A percentile compares a stretch with the other conserved stretches of the same genome.
phyloP scores from a whole-genome alignment of 2,888 invertebrate species.

The Drosophila anomalata region DNA sequence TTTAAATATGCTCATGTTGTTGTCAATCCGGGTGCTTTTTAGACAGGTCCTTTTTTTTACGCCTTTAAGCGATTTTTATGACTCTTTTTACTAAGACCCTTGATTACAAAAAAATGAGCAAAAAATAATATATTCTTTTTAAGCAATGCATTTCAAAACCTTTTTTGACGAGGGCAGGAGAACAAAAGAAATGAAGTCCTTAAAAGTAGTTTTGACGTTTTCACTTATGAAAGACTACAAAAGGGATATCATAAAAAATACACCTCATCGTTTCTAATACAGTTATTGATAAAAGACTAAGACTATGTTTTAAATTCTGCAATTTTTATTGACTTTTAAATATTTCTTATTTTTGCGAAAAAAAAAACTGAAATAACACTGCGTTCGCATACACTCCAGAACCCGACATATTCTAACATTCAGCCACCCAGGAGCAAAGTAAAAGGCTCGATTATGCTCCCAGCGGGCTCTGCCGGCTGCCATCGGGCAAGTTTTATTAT shows the following conservation, averaged over 20 bases:
- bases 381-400: constrained; percentile 42
- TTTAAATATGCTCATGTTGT: constrained; percentile 69
- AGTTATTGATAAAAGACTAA: background rate
- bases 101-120: background rate
- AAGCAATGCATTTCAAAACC: background rate
- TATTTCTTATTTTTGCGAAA: constrained; percentile 20
- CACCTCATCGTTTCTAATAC: too few species aligned
- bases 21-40: constrained; percentile 55
- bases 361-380: constrained; percentile 41
- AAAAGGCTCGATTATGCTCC: constrained; percentile 80
- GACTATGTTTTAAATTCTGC: constrained; percentile 9
- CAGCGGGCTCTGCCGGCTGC: constrained; percentile 73
- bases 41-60: constrained; percentile 46
- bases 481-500: constrained; percentile 79
- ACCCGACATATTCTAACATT: constrained; percentile 17
- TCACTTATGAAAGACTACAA: too few species aligned
- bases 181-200: background rate
- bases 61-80: constrained; percentile 46
- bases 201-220: too few species aligned
- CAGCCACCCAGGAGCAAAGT: constrained; percentile 34
- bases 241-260: too few species aligned
- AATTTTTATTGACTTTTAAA: background rate
- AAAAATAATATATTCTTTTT: background rate
- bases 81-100: background rate
- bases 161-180: too few species aligned